Evolutionary conservation across 1,140 invertebrate species (phyloP), one percentile per base, ranked within the genome.

Genomic region (Augochlora pura): DNA sequence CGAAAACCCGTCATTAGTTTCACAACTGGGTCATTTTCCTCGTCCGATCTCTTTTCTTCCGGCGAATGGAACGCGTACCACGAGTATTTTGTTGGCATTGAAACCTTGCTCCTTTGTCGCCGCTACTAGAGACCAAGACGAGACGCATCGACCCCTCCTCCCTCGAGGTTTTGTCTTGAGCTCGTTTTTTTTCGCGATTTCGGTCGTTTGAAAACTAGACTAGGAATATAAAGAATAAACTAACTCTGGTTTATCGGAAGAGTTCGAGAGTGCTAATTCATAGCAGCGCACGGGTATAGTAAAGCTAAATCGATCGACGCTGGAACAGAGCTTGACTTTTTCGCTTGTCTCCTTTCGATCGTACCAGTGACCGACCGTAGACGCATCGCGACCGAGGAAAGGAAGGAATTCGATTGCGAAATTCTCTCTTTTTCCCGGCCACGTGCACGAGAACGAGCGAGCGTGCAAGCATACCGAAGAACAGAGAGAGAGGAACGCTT

Each of bases 211-310:
- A 6, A 57, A 57, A 6, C 16, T 63, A n/a, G 42, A 46, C 39
- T 66, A 25, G 64, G 14, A 66, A 66, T 32, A 5, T n/a, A 49
- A 66, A 25, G 64, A 46, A 64, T 42, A 64, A 42, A 38, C 38
- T 16, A 32, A 32, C 3, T 12, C 3, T 2, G 18, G 2, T 75
- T 49, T 63, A 63, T 54, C 49, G 0, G 0, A 54, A 18, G 49
- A 21, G 49, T 21, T 54, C 49, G 49, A 21, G 49, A 18, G 21
- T 3, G 49, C n/a, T n/a, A n/a, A 54, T 21, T 7, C 16, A 4
- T 54, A 46, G 42, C 42, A 46, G 42, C 42, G 9, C 42, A 12
- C 42, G 42, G 42, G 42, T 46, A 2, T 46, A 12, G 12, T 12
- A 46, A 46, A 46, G 2, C 42, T 12, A 12, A 14, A 12, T 46